Base-by-base conservation (phyloP, 2,888 invertebrate species). In the Dermolepida albohirtum region DNA sequence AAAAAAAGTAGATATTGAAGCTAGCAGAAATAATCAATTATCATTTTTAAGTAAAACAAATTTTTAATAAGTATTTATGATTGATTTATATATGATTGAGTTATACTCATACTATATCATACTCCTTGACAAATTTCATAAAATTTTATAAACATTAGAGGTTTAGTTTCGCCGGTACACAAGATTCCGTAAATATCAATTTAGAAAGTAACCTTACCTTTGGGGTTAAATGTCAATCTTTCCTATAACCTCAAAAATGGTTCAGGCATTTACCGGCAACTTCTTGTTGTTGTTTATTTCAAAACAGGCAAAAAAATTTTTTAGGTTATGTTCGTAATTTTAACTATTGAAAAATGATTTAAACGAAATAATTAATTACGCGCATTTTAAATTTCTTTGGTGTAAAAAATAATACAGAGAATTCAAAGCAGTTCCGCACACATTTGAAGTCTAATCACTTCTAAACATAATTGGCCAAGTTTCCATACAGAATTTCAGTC, bases 161-260 rank as follows among this genome's bases (percentile, higher is more conserved):
- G 6, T 34, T 34, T 34, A 34, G 6, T 34, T 34, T 34, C 34
- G 6, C 1, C 6, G 10, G 5, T 34, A 34, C 10, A 34, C 34
- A 10, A 34, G 4, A 34, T 34, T 44, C 4, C 12, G n/a, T 47
- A 47, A 14, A 44, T 8, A 44, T 43, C 1, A 27, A 6, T 44
- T 59, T 39, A 8, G 2, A 47, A 29, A 12, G n/a, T 57, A 57
- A 59, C 44, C 59, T 59, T 59, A 59, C 59, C 59, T 59, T 59
- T 59, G 29, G 14, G 29, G 44, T 44, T 40, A 59, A 59, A 27
- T 59, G 29, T 59, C 59, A 44, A 44, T 44, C 14, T 43, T 27
- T 57, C 12, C 16, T 47, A 8, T 59, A 59, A 59, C 59, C 59
- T 59, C 59, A 59, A 59, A 59, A 43, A 11, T 2, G 29, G 44